These are phyloP conservation scores for Tetragonisca angustula DNA, from an alignment of 2,888 invertebrate genomes.

Conservation along the genomic window DNA sequence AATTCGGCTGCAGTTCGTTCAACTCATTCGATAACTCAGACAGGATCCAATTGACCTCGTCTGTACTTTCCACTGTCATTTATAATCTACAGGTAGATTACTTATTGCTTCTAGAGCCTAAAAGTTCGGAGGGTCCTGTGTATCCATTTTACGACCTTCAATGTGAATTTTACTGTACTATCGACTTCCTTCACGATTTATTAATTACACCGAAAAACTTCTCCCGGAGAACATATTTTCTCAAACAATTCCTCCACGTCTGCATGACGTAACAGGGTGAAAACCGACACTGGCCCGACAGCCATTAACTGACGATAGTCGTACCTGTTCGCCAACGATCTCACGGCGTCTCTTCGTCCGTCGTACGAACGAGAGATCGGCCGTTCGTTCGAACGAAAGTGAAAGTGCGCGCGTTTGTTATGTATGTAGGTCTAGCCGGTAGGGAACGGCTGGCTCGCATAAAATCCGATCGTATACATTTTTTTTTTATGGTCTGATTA, in stretches of 20 bases:
- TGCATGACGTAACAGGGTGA: not conserved
- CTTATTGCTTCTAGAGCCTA: too few species aligned
- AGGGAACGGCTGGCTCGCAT: conserved; percentile 31
- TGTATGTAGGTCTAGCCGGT: conserved; percentile 14
- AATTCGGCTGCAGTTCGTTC: too few species aligned
- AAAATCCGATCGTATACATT: conserved; percentile 28
- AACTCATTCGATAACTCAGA: too few species aligned
- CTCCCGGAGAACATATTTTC: too few species aligned
- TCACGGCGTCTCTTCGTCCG: conserved; percentile 39
- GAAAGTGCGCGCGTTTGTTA: conserved; percentile 48
- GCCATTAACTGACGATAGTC: not conserved
- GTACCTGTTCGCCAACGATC: conserved; percentile 15
- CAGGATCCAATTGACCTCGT: too few species aligned
- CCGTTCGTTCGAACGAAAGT: conserved; percentile 44
- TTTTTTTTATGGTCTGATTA: conserved; percentile 30
- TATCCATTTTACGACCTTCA: too few species aligned
- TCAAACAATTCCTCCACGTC: too few species aligned
- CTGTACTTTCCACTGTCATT: too few species aligned
- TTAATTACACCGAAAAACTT: too few species aligned
- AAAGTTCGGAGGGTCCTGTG: too few species aligned
- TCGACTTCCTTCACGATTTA: not conserved
- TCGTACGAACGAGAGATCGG: conserved; percentile 13
- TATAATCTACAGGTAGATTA: too few species aligned
- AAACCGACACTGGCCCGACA: not conserved
- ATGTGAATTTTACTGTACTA: too few species aligned